Percentiles rank a stretch among this genome's conserved stretches.
Conservation (phyloP, 2,888 invertebrate genomes). For the Macrophya alboannulata region DNA sequence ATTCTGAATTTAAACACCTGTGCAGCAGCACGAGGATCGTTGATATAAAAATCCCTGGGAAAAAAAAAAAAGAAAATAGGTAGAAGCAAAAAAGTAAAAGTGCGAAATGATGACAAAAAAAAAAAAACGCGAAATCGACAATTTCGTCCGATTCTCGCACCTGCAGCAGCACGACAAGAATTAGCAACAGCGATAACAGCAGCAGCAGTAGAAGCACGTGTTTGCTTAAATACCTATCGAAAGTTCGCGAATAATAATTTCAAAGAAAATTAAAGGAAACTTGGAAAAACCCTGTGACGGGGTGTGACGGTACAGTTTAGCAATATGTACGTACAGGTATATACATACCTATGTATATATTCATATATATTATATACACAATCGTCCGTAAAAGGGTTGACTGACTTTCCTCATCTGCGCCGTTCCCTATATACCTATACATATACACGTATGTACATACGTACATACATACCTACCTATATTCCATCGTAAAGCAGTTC, state of each 20-base stretch:
- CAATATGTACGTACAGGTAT: background rate
- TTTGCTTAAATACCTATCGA: constrained; percentile 1
- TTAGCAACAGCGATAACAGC: background rate
- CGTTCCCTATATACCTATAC: background rate
- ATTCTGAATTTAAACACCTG: constrained; percentile 9
- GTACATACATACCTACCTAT: background rate
- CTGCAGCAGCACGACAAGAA: background rate
- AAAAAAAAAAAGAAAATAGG: background rate
- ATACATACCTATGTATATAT: background rate
- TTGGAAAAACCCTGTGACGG: too few relatives aligned
- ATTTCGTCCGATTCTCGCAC: constrained; percentile 1
- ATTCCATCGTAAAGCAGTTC: too few relatives aligned
- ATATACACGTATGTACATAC: background rate
- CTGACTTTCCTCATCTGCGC: constrained; percentile 18
- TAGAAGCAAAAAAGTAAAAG: too few relatives aligned
- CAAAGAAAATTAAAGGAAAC: background rate
- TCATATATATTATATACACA: background rate
- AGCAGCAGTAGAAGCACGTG: background rate
- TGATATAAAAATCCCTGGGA: constrained; percentile 1
- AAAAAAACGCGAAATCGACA: background rate
- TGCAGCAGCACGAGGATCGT: background rate
- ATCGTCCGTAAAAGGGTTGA: background rate
- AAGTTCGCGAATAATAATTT: background rate
- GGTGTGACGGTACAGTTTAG: background rate
- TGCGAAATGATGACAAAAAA: background rate